phyloP scores from a whole-genome alignment of 2,113 vertebrate genomes.

The Picathartes gymnocephalus region DNA sequence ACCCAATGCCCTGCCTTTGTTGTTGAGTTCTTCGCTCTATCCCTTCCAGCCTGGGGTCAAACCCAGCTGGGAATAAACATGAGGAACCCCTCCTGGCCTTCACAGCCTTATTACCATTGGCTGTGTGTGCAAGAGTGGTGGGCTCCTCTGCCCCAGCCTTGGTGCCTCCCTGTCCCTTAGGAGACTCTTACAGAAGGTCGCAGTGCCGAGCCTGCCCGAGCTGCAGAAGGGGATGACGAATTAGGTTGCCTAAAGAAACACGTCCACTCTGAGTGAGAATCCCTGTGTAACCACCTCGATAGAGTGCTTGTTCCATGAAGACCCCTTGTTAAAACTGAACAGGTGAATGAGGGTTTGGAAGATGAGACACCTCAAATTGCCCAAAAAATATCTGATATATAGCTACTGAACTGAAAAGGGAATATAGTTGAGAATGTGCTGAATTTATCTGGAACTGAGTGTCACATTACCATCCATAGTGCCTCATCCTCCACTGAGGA shows the following conservation, averaged over 20 bases:
- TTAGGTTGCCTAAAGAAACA: neutral
- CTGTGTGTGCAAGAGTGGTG: too few species aligned
- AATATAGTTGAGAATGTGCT: neutral
- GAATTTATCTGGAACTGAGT: neutral
- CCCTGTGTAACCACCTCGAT: neutral
- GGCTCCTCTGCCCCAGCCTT: too few species aligned
- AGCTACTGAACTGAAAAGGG: neutral
- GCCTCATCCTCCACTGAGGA: neutral
- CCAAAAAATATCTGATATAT: neutral
- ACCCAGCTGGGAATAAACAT: too few species aligned
- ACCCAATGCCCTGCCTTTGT: too few species aligned
- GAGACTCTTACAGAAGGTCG: too few species aligned
- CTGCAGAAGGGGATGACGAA: neutral
- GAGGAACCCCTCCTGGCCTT: too few species aligned
- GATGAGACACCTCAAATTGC: neutral
- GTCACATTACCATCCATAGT: fast-evolving
- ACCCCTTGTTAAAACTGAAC: neutral
- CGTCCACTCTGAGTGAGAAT: neutral
- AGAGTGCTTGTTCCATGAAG: fast-evolving
- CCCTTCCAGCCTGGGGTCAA: too few species aligned
- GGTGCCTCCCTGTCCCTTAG: too few species aligned
- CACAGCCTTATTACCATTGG: too few species aligned
- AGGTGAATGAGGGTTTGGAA: neutral
- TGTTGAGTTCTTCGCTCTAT: too few species aligned
- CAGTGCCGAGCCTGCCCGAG: too few species aligned